Conservation (phyloP, 2,888 invertebrate species). For the Anorthoa munda region DNA sequence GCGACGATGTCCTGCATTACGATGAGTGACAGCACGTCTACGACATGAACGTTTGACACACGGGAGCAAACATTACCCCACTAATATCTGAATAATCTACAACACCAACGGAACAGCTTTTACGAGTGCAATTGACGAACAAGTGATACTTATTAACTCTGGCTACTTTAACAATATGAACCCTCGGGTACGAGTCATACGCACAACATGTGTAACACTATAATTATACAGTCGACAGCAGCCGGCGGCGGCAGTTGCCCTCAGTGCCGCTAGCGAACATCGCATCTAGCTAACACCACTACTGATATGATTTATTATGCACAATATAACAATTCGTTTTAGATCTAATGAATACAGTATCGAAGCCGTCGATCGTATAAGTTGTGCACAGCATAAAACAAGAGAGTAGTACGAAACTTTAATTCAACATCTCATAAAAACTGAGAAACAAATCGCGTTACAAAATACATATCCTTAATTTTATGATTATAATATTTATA, state of each 20-base stretch:
- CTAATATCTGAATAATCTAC: constrained; percentile 81
- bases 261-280: constrained; percentile 67
- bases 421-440: constrained; percentile 88
- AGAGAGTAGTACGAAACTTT: constrained; percentile 81
- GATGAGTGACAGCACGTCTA: constrained; percentile 68
- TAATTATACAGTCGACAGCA: constrained; percentile 74
- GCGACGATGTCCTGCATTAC: constrained; percentile 53
- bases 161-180: constrained; percentile 89
- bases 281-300: constrained; percentile 76
- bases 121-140: constrained; percentile 91
- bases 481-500: constrained; percentile 90
- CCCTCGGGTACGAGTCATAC: constrained; percentile 83
- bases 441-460: constrained; percentile 89
- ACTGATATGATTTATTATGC: constrained; percentile 85
- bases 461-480: constrained; percentile 90
- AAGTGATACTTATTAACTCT: constrained; percentile 88
- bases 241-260: constrained; percentile 52
- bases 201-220: constrained; percentile 84
- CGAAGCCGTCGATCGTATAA: constrained; percentile 83
- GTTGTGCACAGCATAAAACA: constrained; percentile 89
- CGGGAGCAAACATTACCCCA: constrained; percentile 75
- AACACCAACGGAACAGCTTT: constrained; percentile 87
- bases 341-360: constrained; percentile 81
- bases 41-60: constrained; percentile 73
- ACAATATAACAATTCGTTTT: constrained; percentile 85